Evolutionary conservation across 2,888 invertebrate genomes (phyloP).

Genomic region (Gastracanthus pulcherrimus): DNA sequence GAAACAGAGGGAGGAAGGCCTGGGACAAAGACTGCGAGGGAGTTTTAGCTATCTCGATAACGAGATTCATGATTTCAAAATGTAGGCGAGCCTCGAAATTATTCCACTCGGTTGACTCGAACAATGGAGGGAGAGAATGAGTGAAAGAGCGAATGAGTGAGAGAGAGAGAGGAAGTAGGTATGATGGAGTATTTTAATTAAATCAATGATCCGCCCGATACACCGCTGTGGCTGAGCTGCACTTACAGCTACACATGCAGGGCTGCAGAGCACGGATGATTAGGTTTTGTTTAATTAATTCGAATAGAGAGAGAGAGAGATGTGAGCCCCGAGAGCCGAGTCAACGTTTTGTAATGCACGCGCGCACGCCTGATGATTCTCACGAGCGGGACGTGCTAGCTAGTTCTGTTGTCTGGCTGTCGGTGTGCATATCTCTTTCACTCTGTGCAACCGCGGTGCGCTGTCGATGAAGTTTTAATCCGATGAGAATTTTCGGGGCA

Average conservation of each 20-base stretch:
- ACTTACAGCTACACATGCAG: constrained; percentile 1
- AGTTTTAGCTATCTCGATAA: background rate
- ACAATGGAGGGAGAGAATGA: constrained; percentile 3
- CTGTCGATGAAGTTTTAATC: background rate
- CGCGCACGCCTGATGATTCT: background rate
- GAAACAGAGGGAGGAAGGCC: too few species aligned
- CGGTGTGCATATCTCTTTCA: too few species aligned
- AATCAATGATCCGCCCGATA: constrained; percentile 35
- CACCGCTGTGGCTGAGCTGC: background rate
- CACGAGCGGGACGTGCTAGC: background rate
- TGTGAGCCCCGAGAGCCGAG: background rate
- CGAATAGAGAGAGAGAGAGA: background rate
- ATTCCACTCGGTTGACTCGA: constrained; percentile 19
- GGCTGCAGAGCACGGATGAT: constrained; percentile 21
- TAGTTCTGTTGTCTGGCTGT: background rate
- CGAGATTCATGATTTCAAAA: constrained; percentile 49
- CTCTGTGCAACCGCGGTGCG: background rate
- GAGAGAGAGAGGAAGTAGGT: constrained; percentile 11
- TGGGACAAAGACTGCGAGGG: background rate
- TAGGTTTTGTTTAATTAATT: constrained; percentile 43
- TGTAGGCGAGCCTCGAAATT: constrained; percentile 16
- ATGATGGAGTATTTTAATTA: constrained; percentile 51
- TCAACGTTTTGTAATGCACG: background rate
- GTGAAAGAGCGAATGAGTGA: background rate
- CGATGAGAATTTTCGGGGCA: background rate